Base-by-base conservation (phyloP, 2,797 vertebrate species). In the Rousettus madagascariensis region DNA sequence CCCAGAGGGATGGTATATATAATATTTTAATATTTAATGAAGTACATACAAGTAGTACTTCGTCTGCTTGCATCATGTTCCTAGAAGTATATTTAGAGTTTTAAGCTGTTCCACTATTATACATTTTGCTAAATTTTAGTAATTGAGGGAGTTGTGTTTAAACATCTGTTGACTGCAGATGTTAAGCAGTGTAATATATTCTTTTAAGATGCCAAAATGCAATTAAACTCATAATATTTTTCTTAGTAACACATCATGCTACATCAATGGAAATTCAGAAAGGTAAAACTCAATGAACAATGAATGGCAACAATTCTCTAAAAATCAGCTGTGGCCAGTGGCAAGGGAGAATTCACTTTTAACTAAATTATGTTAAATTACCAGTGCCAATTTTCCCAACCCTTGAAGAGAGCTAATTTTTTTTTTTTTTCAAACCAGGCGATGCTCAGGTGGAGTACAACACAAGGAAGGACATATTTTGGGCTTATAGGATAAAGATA, bases 81-180 rank as follows among this genome's bases (percentile, higher is more conserved):
- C 94, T 95, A 95, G 74, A 97, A 97, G 83, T 63, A 80, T 59
- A 85, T 95, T 97, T 96, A 96, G 96, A 97, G 96, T 97, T 98
- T 98, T 96, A 96, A 90, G 82, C 94, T 82, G 36, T 94, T 95
- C 95, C 91, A 86, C 80, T 89, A 91, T 86, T 96, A 8, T 84
- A 96, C 96, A 93, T 91, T 96, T 97, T 98, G 97, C 97, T 97
- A 97, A 95, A 91, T 90, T 93, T 95, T 95, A 95, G 90, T 90
- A 28, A 38, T 86, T 96, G 96, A 96, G 86, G 87, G 97, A 96
- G 91, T 68, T 86, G 91, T 96, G 86, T 95, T 98, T 96, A 89
- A 98, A 98, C 98, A 98, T 98, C 97, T 98, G 97, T 80, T 96
- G 90, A 95, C 93, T 68, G 3, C 95, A 98, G 97, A 97, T 97